These are phyloP conservation scores for Pissodes strobi DNA, from an alignment of 1,140 invertebrate species.

Conservation along the genomic window DNA sequence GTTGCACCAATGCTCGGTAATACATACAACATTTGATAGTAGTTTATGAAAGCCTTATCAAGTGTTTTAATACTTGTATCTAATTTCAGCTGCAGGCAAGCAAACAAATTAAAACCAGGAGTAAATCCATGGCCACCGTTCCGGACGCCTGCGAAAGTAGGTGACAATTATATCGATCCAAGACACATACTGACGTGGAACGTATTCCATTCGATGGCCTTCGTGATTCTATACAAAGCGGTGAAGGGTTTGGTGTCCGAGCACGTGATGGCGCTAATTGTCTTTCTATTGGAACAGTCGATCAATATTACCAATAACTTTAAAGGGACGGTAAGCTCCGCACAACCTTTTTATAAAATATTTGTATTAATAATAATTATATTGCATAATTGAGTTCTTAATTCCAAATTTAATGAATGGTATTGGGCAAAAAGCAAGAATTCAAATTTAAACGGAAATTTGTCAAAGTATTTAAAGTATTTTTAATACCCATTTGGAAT, in stretches of 20 bases:
- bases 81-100: conserved; percentile 63
- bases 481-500: too few relatives aligned
- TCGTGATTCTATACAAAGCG: conserved; percentile 83
- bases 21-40: too few relatives aligned
- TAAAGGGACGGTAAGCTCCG: conserved; percentile 28
- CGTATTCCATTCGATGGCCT: conserved; percentile 83
- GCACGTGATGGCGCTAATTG: conserved; percentile 80
- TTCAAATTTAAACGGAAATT: too few relatives aligned
- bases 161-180: conserved; percentile 73
- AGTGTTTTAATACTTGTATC: not conserved
- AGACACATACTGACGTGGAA: conserved; percentile 71
- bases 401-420: too few relatives aligned
- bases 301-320: conserved; percentile 58
- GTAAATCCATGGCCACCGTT: conserved; percentile 83
- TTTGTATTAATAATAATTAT: not conserved
- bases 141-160: conserved; percentile 68
- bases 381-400: not conserved
- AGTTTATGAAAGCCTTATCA: too few relatives aligned
- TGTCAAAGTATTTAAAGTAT: too few relatives aligned
- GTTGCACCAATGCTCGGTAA: too few relatives aligned
- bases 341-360: not conserved
- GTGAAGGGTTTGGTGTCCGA: conserved; percentile 80
- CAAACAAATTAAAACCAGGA: conserved; percentile 66
- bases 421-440: too few relatives aligned
- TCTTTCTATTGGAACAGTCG: conserved; percentile 87